phyloP scores from a whole-genome alignment of 2,888 invertebrate species.

The Frankliniella intonsa region DNA sequence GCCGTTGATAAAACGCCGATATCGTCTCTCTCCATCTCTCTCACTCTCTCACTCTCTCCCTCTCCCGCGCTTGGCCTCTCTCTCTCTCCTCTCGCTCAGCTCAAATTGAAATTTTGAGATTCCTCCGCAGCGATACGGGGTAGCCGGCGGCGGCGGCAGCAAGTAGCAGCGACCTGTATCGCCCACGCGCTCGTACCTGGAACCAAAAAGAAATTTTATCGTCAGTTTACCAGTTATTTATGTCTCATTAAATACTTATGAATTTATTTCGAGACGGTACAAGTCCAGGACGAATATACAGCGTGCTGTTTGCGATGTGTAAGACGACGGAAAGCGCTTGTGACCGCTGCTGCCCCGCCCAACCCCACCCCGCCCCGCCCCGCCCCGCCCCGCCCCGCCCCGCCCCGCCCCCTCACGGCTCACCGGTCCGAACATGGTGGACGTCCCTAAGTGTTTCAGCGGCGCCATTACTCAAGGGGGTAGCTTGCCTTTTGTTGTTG shows the following conservation, averaged over 20 bases:
- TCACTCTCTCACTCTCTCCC: too few species aligned
- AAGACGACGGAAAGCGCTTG: too few species aligned
- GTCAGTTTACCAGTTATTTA: too few species aligned
- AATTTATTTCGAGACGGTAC: too few species aligned
- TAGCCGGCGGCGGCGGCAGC: background rate
- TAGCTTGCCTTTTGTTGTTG: background rate
- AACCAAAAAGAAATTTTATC: too few species aligned
- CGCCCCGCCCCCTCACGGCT: background rate
- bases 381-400: background rate
- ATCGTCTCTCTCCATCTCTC: background rate
- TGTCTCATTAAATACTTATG: too few species aligned
- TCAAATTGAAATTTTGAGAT: constrained; percentile 21
- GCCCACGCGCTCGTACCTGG: too few species aligned
- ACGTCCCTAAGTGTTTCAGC: background rate
- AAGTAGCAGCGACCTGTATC: too few species aligned
- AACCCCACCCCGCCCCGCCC: background rate
- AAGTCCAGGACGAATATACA: too few species aligned
- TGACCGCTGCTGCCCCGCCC: too few species aligned
- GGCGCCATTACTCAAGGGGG: background rate
- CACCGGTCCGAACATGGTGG: background rate
- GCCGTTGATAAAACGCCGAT: background rate
- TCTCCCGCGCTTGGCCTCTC: too few species aligned
- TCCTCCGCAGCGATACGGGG: background rate
- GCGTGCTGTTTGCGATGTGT: too few species aligned
- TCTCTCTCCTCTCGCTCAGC: background rate